phyloP scores from a whole-genome alignment of 2,888 invertebrate species.

The Dusona sp. region DNA sequence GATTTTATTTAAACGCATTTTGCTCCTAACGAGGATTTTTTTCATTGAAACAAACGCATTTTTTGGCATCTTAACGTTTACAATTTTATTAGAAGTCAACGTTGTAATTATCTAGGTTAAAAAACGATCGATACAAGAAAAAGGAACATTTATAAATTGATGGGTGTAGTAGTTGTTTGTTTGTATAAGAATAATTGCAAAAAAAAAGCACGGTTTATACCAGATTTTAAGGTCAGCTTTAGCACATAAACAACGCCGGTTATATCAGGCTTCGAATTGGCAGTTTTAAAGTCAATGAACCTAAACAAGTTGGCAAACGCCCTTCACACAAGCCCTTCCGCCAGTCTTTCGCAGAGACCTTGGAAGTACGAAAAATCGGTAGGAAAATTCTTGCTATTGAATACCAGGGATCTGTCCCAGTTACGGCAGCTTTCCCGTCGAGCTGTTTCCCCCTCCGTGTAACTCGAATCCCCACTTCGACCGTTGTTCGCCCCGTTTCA shows the following conservation, averaged over 20 bases:
- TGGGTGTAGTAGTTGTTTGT: not conserved
- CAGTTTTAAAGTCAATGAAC: constrained; percentile 39
- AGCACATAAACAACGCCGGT: not conserved
- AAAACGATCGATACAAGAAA: not conserved
- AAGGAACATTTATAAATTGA: not conserved
- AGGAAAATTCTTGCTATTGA: constrained; percentile 60
- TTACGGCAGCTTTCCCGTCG: constrained; percentile 44
- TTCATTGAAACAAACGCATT: not conserved
- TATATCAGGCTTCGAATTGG: not conserved
- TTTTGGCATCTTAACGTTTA: not conserved
- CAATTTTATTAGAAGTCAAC: not conserved
- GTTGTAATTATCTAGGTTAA: not conserved
- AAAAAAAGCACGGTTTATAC: not conserved
- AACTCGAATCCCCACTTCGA: constrained; percentile 26
- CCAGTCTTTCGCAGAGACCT: constrained; percentile 31
- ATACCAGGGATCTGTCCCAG: constrained; percentile 61
- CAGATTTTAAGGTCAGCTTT: not conserved
- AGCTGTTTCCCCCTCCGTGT: constrained; percentile 36
- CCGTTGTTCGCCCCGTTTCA: constrained; percentile 29
- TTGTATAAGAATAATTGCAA: not conserved
- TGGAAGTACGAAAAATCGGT: constrained; percentile 54
- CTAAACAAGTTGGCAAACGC: constrained; percentile 31
- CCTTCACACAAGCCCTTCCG: constrained; percentile 34
- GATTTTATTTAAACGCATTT: not conserved
- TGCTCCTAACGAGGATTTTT: not conserved